phyloP scores from a whole-genome alignment of 2,888 invertebrate species.

The Branchellion lobata region DNA sequence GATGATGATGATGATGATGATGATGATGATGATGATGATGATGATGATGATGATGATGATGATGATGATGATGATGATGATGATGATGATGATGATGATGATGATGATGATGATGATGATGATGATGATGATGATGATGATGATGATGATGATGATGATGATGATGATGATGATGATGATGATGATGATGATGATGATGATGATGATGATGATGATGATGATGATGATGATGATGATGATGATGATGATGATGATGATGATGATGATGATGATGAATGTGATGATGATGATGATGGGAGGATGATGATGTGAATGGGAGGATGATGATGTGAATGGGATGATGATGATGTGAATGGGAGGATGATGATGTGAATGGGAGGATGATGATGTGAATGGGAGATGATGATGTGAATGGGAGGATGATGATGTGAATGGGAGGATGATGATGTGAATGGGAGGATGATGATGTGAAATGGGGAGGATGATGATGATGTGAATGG shows the following conservation, averaged over 20 bases:
- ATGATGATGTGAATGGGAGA: no score
- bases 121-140: conserved; percentile 42
- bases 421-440: no score
- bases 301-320: no score
- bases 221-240: conserved; percentile 46
- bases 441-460: no score
- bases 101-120: conserved; percentile 43
- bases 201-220: conserved; percentile 43
- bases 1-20: conserved; percentile 42
- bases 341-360: no score
- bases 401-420: no score
- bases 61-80: conserved; percentile 16
- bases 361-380: no score
- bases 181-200: conserved; percentile 47
- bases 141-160: conserved; percentile 42
- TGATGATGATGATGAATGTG: conserved; percentile 43
- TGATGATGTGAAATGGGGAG: no score
- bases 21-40: conserved; percentile 24
- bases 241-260: conserved; percentile 42
- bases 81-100: conserved; percentile 33
- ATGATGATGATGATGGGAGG: no score
- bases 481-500: no score
- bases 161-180: conserved; percentile 39
- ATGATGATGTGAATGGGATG: no score
- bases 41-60: not conserved